Base-by-base conservation (phyloP, 2,888 invertebrate species). In the Tethea ocularis region DNA sequence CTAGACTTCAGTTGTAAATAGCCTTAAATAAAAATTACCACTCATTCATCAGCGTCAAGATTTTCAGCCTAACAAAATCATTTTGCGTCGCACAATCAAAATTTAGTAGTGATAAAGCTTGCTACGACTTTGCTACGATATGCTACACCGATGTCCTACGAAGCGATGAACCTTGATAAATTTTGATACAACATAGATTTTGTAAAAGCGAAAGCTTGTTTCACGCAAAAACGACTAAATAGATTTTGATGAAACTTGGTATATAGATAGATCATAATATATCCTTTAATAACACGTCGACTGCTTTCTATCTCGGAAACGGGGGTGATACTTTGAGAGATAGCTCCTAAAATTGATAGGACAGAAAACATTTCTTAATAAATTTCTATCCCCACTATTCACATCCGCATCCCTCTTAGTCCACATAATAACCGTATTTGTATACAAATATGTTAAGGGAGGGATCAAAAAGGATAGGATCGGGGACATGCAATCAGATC, bases 381-480 rank as follows among this genome's bases (percentile, higher is more conserved):
- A 10, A 20, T 46, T 1, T 46, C 6, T 46, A 10, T 46, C 46
- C 41, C 3, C 2, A 46, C 46, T 17, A 41, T 20, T 20, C 10
- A 6, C 46, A 20, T 46, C 46, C 20, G 20, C 10, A 1, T n/a
- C 3, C 36, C 36, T 33, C 33, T 54, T 54, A n/a, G 54, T 54
- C 54, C 36, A 54, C 22, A 36, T 54, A 54, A 54, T 54, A 33
- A 20, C 36, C 33, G 51, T 57, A 57, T 57, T 57, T 57, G 52
- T 57, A 52, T 52, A 57, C 51, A 52, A 51, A 57, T 51, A 36
- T 51, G 51, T 29, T 51, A 51, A 24, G 7, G 55, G 33, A 52
- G 38, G 57, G 57, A 57, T 57, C 57, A 57, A 57, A n/a, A 57
- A 57, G 57, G 57, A 22, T 53, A 36, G 38, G n/a, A 17, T 41